These are phyloP conservation scores for Galeruca laticollis DNA, from an alignment of 2,888 invertebrate genomes.

Conservation along the genomic window DNA sequence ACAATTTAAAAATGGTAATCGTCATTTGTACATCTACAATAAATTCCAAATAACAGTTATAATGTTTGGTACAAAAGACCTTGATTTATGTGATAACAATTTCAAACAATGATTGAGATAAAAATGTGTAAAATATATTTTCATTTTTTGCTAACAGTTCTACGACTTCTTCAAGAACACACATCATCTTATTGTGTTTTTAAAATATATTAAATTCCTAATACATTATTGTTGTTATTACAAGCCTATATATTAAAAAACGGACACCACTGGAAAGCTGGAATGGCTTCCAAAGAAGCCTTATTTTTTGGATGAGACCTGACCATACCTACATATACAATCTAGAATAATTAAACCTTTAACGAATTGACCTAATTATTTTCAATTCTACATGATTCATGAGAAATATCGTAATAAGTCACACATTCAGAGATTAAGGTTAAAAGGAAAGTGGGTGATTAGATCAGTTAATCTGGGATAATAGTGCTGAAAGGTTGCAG, in stretches of 20 bases:
- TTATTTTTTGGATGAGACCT: not conserved
- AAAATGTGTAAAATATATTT: too few species aligned
- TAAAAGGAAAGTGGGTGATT: slow-evolving; percentile 1
- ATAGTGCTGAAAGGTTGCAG: not conserved
- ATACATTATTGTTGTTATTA: too few species aligned
- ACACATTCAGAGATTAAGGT: slow-evolving; percentile 11
- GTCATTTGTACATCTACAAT: too few species aligned
- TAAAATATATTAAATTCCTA: too few species aligned
- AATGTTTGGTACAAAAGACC: too few species aligned
- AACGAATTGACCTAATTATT: slow-evolving; percentile 7
- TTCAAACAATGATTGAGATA: too few species aligned
- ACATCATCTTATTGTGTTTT: too few species aligned
- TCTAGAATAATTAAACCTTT: slow-evolving; percentile 2
- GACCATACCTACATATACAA: not conserved
- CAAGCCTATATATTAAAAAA: not conserved
- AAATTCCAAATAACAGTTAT: too few species aligned
- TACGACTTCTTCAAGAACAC: too few species aligned
- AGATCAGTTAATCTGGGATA: not conserved
- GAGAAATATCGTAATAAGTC: slow-evolving; percentile 7
- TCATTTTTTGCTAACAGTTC: too few species aligned
- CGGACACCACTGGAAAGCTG: not conserved
- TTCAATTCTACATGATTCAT: slow-evolving; percentile 15
- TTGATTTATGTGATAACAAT: too few species aligned
- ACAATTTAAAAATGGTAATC: too few species aligned
- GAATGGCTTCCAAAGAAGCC: slow-evolving; percentile 1